phyloP scores from a whole-genome alignment of 2,113 vertebrate species.

The Clarias magur region DNA sequence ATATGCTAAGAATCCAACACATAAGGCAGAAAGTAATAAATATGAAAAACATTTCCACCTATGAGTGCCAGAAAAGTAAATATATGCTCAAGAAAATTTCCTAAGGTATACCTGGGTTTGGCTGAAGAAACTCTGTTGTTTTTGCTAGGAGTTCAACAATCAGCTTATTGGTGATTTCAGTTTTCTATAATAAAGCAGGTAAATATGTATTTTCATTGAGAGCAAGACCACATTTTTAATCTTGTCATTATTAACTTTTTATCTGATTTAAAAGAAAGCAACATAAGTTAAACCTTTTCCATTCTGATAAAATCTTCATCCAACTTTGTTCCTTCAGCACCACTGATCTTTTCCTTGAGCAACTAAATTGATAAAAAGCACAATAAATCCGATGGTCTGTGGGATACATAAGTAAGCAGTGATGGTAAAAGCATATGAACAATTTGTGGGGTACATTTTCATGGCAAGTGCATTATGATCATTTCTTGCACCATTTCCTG shows the following conservation, averaged over 20 bases:
- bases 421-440: background rate
- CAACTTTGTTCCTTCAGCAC: conserved; percentile 88
- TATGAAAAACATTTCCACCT: background rate
- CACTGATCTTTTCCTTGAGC: conserved; percentile 88
- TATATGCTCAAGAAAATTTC: background rate
- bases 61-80: background rate
- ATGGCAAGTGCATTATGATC: background rate
- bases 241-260: background rate
- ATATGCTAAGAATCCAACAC: conserved; percentile 73
- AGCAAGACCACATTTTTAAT: background rate
- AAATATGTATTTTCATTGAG: background rate
- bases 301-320: conserved; percentile 88
- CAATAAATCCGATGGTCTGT: background rate
- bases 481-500: background rate
- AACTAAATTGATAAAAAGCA: conserved; percentile 70
- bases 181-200: conserved; percentile 70
- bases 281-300: conserved; percentile 80
- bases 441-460: background rate
- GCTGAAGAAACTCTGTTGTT: conserved; percentile 89
- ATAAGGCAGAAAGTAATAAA: background rate
- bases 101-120: conserved; percentile 85
- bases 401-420: background rate
- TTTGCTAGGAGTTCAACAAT: conserved; percentile 83
- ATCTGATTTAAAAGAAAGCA: background rate
- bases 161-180: conserved; percentile 80